These are phyloP conservation scores for Pyrrhosoma nymphula DNA, from an alignment of 2,888 invertebrate genomes.

Conservation along the genomic window DNA sequence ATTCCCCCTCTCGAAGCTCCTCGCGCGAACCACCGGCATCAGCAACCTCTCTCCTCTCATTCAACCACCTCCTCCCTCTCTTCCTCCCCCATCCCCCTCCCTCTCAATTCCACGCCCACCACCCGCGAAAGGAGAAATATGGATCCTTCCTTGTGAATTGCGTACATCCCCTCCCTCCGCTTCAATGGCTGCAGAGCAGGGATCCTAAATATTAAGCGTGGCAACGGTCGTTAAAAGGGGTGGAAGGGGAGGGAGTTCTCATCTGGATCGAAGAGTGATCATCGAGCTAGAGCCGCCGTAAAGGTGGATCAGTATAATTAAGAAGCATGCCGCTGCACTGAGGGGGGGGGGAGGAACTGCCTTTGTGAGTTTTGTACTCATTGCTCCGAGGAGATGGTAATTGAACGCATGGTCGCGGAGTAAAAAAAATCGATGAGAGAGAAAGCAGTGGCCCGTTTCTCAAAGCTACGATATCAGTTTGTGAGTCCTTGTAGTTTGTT, in stretches of 20 bases:
- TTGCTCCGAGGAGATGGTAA: background rate
- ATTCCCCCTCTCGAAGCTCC: background rate
- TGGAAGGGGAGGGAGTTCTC: background rate
- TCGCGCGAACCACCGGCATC: too few relatives aligned
- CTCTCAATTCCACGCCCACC: background rate
- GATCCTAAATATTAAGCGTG: conserved; percentile 14
- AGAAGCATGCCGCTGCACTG: background rate
- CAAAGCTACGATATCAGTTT: too few relatives aligned
- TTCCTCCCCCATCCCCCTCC: background rate
- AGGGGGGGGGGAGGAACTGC: background rate
- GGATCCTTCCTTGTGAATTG: conserved; percentile 28
- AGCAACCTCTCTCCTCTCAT: background rate
- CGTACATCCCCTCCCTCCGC: background rate
- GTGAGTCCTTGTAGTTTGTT: too few relatives aligned
- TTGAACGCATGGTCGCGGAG: background rate
- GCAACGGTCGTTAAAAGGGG: background rate
- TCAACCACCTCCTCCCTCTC: background rate
- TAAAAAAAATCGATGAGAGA: too few relatives aligned
- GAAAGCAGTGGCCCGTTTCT: too few relatives aligned
- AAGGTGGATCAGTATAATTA: too few relatives aligned
- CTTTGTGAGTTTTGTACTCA: background rate
- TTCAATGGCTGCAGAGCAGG: background rate
- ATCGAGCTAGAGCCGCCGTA: background rate
- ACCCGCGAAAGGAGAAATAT: conserved; percentile 3
- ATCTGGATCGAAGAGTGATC: background rate